A percentile compares a stretch with the other conserved stretches of the same genome.
Evolutionary conservation across 2,797 vertebrate species (phyloP).

Genomic region (Rallus crepitans): DNA sequence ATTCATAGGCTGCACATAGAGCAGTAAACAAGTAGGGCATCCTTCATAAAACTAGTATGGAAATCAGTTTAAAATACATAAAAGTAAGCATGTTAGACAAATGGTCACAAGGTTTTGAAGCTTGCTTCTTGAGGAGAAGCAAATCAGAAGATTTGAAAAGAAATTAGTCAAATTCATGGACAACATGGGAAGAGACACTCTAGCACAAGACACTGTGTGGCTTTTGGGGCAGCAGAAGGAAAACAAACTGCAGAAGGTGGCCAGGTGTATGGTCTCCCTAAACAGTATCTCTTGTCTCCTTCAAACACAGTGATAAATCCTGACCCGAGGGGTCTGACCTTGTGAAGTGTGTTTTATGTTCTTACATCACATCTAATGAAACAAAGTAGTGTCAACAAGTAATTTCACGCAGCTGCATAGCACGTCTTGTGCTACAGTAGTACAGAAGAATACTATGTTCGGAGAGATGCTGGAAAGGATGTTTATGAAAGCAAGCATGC

Average conservation of each 20-base stretch:
- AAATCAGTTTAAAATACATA: neutral
- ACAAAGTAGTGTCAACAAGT: neutral
- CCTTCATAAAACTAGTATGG: neutral
- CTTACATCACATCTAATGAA: neutral
- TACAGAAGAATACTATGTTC: neutral
- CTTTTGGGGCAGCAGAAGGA: neutral
- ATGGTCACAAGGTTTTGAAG: neutral
- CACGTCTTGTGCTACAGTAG: neutral
- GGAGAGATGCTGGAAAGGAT: neutral
- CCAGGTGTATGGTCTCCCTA: neutral
- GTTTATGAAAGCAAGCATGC: neutral
- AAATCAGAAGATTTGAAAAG: neutral
- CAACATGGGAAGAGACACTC: neutral
- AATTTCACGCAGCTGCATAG: neutral
- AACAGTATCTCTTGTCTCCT: neutral
- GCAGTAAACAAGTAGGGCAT: neutral
- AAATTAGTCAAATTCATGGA: neutral
- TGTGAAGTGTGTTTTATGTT: neutral
- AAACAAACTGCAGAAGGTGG: neutral
- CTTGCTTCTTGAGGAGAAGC: neutral
- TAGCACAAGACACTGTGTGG: neutral
- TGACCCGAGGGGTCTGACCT: neutral
- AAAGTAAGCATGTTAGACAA: neutral
- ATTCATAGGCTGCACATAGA: neutral
- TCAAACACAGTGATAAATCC: neutral